Evolutionary conservation across 1,140 invertebrate genomes (phyloP), one percentile per base, ranked within the genome.

Genomic region (Leptoteleia sp.): DNA sequence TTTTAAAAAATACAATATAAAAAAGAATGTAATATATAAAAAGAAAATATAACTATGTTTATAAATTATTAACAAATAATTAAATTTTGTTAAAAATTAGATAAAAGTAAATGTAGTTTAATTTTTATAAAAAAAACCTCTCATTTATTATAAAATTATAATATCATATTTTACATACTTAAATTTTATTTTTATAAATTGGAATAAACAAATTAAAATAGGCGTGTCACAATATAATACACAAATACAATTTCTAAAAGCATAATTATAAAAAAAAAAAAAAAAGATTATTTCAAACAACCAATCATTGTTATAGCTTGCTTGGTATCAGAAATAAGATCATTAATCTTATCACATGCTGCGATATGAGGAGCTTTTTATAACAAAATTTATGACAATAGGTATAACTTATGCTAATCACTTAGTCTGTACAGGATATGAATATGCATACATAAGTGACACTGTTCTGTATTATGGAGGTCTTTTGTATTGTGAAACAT

Each of bases 361-460:
- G 57, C 19, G 70, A 73, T 73, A 73, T 25, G 57, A 71, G 40
- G 48, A 64, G 40, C n/a, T 73, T 64, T 62, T 73, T 73, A 57
- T 64, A 50, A 64, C 47, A 57, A 57, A 47, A 57, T 64, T 57
- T 64, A 59, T 50, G 45, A 64, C 42, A 73, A 50, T 64, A 62
- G 70, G 50, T 64, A 25, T 43, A 62, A 48, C 11, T 64, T 73
- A 73, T 73, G 59, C 50, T 73, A 73, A 73, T 64, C 59, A 42
- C 16, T 61, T 38, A n/a, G 12, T 27, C 47, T 37, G 9, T 37
- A 35, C 37, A 31, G 16, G 8, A 54, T 67, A 33, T 57, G 12
- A 54, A 55, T 48, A 57, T 47, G 16, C 12, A 33, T 43, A 5
- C 35, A 17, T 67, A 25, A 6, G 13, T 37, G 29, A 40, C 29